Base-by-base conservation (phyloP, 2,113 vertebrate genomes). In the Oncorhynchus tshawytscha region DNA sequence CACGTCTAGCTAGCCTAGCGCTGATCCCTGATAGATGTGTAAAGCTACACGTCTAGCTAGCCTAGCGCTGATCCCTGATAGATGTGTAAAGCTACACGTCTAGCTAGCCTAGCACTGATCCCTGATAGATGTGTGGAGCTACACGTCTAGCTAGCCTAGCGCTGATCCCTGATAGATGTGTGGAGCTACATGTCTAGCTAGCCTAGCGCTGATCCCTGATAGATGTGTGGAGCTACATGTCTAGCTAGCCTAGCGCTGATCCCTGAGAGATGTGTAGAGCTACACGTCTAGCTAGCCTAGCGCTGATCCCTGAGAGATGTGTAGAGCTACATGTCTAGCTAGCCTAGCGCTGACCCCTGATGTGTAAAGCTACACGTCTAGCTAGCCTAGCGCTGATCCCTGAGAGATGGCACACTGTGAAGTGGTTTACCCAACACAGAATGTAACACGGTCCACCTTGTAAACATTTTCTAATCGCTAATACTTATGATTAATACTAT, bases 351-450 rank as follows among this genome's bases (percentile, higher is more conserved):
- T 31, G 31, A 31, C 0, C 31, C 31, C 31, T 31, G 87, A 86
- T 85, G 7, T 39, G 92, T 91, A 91, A 92, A 86, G 31, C 31
- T 5, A 31, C 31, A 31, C 5, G 5, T 31, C 31, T 31, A 48
- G 80, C 78, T 78, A 83, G 85, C 62, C 20, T 60, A 60, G 59
- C 59, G 82, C 82, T 86, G 81, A 86, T 87, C 85, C 87, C 88
- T 81, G 88, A 91, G 88, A 92, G 90, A 92, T 90, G 92, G 91
- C 91, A 91, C 93, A 94, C 93, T 94, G 93, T 94, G 93, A 94
- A 82, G 84, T 93, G 93, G 91, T 92, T 90, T 88, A 92, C 79
- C 86, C 78, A 92, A 94, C 88, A 92, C 92, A 93, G 94, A 94
- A 94, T 93, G 93, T 93, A 93, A 93, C 90, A 92, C 89, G 91